phyloP scores from a whole-genome alignment of 2,888 invertebrate species.

The Eurytoma californica region DNA sequence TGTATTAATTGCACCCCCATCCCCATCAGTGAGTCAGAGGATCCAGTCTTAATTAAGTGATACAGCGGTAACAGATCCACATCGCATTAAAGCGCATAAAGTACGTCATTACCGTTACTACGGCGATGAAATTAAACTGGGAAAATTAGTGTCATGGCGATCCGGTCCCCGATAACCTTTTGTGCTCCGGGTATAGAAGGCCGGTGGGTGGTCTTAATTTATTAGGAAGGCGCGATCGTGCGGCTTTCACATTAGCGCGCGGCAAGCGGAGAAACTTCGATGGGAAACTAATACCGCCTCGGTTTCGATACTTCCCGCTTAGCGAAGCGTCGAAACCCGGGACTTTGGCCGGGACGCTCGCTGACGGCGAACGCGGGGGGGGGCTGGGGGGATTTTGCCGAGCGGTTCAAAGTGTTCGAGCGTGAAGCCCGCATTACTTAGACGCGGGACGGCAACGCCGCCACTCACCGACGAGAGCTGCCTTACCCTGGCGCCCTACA shows the following conservation, averaged over 20 bases:
- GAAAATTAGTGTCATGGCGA: neutral
- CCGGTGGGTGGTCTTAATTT: neutral
- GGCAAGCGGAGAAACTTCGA: slow-evolving; percentile 26
- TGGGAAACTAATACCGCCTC: slow-evolving; percentile 44
- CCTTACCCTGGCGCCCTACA: neutral
- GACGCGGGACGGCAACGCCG: neutral
- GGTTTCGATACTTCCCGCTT: slow-evolving; percentile 51
- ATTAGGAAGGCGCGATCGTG: slow-evolving; percentile 1
- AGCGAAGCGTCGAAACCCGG: slow-evolving; percentile 32
- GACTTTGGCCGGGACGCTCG: slow-evolving; percentile 21
- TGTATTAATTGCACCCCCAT: too few species aligned
- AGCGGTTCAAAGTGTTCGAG: slow-evolving; percentile 39
- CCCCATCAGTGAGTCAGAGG: too few species aligned
- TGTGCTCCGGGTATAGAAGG: neutral
- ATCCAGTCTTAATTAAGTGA: too few species aligned
- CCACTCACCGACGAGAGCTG: neutral
- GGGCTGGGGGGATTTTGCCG: slow-evolving; percentile 32
- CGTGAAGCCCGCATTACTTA: slow-evolving; percentile 49
- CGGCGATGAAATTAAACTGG: neutral
- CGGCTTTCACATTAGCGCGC: neutral
- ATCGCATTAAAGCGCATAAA: too few species aligned
- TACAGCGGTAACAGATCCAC: too few species aligned
- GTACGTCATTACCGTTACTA: neutral
- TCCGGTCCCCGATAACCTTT: neutral
- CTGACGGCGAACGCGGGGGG: slow-evolving; percentile 23